Evolutionary conservation across 2,888 invertebrate species (phyloP).

Genomic region (Idaea biselata): DNA sequence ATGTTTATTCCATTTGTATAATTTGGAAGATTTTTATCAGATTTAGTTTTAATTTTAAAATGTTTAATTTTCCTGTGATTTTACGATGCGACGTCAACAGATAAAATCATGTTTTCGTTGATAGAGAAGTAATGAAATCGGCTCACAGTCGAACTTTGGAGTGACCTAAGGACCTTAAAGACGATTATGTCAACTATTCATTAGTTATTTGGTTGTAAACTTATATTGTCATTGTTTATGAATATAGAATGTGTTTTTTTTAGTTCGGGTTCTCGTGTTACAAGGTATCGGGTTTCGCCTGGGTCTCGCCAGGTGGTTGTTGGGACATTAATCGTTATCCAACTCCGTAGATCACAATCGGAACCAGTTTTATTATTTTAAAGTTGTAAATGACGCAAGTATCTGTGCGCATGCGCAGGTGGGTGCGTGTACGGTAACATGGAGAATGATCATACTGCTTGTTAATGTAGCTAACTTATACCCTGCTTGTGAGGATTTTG

Average conservation of each 20-base stretch:
- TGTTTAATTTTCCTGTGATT: not conserved
- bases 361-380: conserved; percentile 79
- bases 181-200: conserved; percentile 43
- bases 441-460: conserved; percentile 42
- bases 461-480: conserved; percentile 33
- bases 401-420: conserved; percentile 70
- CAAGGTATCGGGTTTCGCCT: conserved; percentile 43
- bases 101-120: not conserved
- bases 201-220: conserved; percentile 26
- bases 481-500: no score
- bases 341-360: conserved; percentile 77
- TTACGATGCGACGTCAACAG: not conserved
- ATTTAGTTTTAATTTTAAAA: not conserved
- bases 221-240: conserved; percentile 48
- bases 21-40: not conserved
- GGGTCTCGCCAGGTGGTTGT: conserved; percentile 59
- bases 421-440: conserved; percentile 64
- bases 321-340: conserved; percentile 71
- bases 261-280: conserved; percentile 43
- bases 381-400: conserved; percentile 80
- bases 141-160: not conserved
- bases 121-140: not conserved
- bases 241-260: conserved; percentile 51
- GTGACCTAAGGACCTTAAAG: conserved; percentile 23
- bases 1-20: not conserved